phyloP scores from a whole-genome alignment of 2,797 vertebrate species.

The Acestrorhynchus altus region DNA sequence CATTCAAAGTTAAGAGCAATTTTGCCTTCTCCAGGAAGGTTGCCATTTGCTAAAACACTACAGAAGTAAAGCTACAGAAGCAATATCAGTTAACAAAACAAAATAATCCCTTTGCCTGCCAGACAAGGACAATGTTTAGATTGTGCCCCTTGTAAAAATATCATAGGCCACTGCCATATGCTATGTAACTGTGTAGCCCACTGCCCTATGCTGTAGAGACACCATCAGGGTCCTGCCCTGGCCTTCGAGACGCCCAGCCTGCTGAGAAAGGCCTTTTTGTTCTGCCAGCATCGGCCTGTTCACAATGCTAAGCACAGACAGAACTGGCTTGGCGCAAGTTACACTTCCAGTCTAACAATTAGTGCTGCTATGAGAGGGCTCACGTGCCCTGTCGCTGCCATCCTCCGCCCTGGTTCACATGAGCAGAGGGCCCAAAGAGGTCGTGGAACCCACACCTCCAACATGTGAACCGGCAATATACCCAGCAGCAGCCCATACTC shows the following conservation, averaged over 20 bases:
- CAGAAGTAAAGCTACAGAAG: no score
- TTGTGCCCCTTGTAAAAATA: neutral
- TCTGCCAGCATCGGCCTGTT: constrained; percentile 45
- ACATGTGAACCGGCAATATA: neutral
- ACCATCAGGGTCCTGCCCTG: constrained; percentile 44
- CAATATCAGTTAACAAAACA: no score
- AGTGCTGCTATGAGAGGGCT: constrained; percentile 45
- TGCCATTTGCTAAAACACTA: no score
- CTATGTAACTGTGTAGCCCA: neutral
- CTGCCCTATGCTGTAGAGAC: constrained; percentile 1
- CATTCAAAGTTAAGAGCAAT: no score
- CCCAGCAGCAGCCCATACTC: neutral
- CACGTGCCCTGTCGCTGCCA: constrained; percentile 57
- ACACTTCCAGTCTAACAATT: constrained; percentile 61
- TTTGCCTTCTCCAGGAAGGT: no score
- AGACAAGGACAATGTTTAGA: neutral
- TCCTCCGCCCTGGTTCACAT: constrained; percentile 55
- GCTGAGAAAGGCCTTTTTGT: constrained; percentile 67
- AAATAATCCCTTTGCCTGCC: neutral
- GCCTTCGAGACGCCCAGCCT: constrained; percentile 42
- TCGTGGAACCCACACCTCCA: constrained; percentile 17
- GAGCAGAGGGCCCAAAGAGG: constrained; percentile 21
- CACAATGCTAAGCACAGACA: constrained; percentile 59
- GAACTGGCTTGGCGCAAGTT: constrained; percentile 50
- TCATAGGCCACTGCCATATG: neutral